Conservation (phyloP, 1,140 invertebrate genomes). For the Cylas formicarius region DNA sequence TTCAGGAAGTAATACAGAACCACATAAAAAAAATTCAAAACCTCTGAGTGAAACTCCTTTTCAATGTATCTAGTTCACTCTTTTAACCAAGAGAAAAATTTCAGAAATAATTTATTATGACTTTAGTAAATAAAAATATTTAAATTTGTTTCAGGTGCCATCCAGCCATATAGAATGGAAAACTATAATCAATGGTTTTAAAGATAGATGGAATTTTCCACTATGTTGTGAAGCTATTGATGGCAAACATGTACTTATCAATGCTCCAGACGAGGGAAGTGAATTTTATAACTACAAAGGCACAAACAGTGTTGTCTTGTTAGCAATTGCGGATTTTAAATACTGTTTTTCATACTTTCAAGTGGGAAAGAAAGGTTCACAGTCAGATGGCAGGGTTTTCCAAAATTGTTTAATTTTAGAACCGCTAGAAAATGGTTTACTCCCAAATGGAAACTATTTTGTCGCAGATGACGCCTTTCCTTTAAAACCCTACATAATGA, state of each 20-base stretch:
- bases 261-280: conserved; percentile 32
- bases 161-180: conserved; percentile 20
- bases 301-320: conserved; percentile 35
- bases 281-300: conserved; percentile 41
- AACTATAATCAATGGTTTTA: conserved; percentile 14
- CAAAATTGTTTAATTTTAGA: no score
- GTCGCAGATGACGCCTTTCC: conserved; percentile 13
- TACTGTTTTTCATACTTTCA: conserved; percentile 38
- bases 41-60: no score
- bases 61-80: no score
- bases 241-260: conserved; percentile 37
- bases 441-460: no score
- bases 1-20: no score
- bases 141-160: no score
- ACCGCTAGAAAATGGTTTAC: no score
- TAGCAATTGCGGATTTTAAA: conserved; percentile 36
- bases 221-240: conserved; percentile 43
- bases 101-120: no score
- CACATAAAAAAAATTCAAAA: no score
- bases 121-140: no score
- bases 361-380: conserved; percentile 36
- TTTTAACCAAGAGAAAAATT: no score
- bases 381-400: no score
- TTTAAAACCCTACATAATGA: conserved; percentile 14
- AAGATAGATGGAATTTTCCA: conserved; percentile 33